Evolutionary conservation across 2,797 vertebrate species (phyloP).

Genomic region (Potorous gilbertii): DNA sequence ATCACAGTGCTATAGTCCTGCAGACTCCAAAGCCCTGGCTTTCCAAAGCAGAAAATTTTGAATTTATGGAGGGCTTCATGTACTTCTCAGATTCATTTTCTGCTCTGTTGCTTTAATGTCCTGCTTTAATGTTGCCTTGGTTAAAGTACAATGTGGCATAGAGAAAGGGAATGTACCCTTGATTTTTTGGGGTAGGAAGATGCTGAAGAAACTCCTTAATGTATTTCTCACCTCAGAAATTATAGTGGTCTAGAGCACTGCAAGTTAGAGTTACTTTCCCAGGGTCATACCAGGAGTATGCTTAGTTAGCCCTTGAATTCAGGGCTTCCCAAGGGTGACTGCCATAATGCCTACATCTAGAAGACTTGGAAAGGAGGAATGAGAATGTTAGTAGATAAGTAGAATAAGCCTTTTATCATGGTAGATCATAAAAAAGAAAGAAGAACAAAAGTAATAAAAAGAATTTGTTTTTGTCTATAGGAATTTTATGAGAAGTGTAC

Average conservation of each 20-base stretch:
- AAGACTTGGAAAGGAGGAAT: background rate
- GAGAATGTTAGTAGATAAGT: background rate
- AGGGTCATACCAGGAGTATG: background rate
- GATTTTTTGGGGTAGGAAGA: background rate
- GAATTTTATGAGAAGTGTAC: conserved; percentile 88
- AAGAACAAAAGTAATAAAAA: background rate
- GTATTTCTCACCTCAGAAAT: background rate
- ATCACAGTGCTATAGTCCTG: background rate
- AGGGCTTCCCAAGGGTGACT: background rate
- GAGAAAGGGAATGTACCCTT: background rate
- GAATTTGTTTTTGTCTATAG: conserved; percentile 68
- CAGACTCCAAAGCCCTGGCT: background rate
- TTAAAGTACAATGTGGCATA: background rate
- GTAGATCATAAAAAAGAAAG: background rate
- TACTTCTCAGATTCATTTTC: background rate
- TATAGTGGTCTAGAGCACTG: background rate
- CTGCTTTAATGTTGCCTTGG: conserved; percentile 12
- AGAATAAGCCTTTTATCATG: background rate
- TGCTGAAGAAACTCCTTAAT: background rate
- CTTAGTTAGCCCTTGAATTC: background rate
- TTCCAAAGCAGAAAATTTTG: background rate
- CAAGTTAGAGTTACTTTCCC: background rate
- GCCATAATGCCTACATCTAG: background rate
- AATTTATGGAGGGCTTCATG: background rate
- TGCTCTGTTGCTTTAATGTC: conserved; percentile 19